Conservation (phyloP, 2,888 invertebrate genomes). For the Notocelia uddmanniana region DNA sequence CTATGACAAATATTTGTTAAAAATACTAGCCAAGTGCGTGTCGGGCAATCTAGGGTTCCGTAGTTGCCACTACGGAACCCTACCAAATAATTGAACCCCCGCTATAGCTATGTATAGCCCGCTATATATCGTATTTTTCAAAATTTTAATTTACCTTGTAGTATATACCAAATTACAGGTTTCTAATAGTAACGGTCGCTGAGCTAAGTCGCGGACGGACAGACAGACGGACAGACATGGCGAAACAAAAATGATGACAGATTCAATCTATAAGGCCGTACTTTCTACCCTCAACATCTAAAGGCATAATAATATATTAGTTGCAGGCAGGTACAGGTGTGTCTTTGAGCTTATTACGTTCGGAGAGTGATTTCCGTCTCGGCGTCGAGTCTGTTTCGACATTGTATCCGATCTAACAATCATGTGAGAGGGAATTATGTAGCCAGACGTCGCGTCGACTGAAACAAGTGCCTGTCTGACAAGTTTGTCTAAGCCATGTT, state of each 20-base stretch:
- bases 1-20: not conserved
- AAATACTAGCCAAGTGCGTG: too few relatives aligned
- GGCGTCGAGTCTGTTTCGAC: slow-evolving; percentile 39
- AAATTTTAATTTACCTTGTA: too few relatives aligned
- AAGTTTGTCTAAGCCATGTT: slow-evolving; percentile 58
- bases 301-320: slow-evolving; percentile 9
- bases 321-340: slow-evolving; percentile 34
- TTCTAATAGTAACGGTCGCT: too few relatives aligned
- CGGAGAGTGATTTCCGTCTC: slow-evolving; percentile 32
- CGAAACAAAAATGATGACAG: not conserved
- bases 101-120: too few relatives aligned
- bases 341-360: slow-evolving; percentile 37
- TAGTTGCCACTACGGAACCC: too few relatives aligned
- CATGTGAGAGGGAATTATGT: slow-evolving; percentile 47
- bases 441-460: slow-evolving; percentile 53
- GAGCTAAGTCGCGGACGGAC: too few relatives aligned
- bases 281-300: slow-evolving; percentile 5
- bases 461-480: slow-evolving; percentile 58
- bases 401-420: slow-evolving; percentile 40
- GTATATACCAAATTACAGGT: too few relatives aligned
- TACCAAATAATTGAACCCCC: too few relatives aligned
- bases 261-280: not conserved
- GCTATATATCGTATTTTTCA: too few relatives aligned
- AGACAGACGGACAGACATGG: too few relatives aligned
- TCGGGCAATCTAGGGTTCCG: too few relatives aligned